phyloP scores from a whole-genome alignment of 2,888 invertebrate genomes.

The Drosophila prolongata region DNA sequence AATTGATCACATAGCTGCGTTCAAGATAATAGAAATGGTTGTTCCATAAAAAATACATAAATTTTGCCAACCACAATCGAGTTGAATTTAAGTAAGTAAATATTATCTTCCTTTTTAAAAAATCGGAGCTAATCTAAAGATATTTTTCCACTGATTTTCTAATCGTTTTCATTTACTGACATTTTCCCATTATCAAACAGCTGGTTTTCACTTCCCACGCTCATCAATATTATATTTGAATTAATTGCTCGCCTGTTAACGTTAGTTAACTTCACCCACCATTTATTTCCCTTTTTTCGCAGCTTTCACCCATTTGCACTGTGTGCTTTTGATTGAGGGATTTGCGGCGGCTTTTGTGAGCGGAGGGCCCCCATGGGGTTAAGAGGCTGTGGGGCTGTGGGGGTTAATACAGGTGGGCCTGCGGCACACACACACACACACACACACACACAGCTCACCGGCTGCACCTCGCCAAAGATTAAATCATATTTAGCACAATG shows the following conservation, averaged over 20 bases:
- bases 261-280: slow-evolving; percentile 9
- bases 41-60: too few relatives aligned
- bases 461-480: slow-evolving; percentile 34
- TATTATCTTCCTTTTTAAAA: too few relatives aligned
- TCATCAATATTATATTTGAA: slow-evolving; percentile 30
- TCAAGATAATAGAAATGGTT: too few relatives aligned
- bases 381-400: not conserved
- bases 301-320: slow-evolving; percentile 21
- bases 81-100: too few relatives aligned
- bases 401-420: slow-evolving; percentile 17
- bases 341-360: slow-evolving; percentile 29
- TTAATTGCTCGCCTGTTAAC: slow-evolving; percentile 25
- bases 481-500: slow-evolving; percentile 46
- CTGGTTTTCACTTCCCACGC: not conserved
- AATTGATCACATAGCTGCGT: too few relatives aligned
- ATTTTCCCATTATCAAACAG: not conserved
- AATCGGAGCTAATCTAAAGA: too few relatives aligned
- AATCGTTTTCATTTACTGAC: not conserved
- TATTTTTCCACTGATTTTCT: too few relatives aligned
- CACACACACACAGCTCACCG: slow-evolving; percentile 4
- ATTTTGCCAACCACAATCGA: too few relatives aligned
- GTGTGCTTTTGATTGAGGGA: slow-evolving; percentile 37
- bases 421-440: not conserved
- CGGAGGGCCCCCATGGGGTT: not conserved
- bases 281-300: slow-evolving; percentile 8